phyloP scores from a whole-genome alignment of 1,140 invertebrate species.

The Argopecten irradians region DNA sequence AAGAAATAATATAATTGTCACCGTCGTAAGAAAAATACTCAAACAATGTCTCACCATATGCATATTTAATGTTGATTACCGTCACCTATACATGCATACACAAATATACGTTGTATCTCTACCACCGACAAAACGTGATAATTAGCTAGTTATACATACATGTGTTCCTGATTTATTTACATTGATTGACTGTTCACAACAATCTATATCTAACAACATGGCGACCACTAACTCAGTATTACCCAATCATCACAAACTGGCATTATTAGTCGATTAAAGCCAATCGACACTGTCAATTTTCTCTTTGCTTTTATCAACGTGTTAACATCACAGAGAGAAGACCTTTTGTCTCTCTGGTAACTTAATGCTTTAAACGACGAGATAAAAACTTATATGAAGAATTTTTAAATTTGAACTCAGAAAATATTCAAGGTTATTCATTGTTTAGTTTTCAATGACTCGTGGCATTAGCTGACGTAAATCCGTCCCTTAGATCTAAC shows the following conservation, averaged over 20 bases:
- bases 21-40: too few relatives aligned
- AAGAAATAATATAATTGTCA: too few relatives aligned
- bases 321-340: neutral
- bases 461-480: neutral
- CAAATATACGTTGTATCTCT: too few relatives aligned
- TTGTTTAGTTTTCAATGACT: slow-evolving; percentile 11
- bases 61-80: too few relatives aligned
- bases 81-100: too few relatives aligned
- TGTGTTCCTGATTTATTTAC: neutral
- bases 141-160: neutral
- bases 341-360: neutral
- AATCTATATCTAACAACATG: neutral
- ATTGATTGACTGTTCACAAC: neutral
- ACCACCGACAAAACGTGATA: too few relatives aligned
- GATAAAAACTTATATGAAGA: neutral
- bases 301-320: neutral
- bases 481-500: neutral
- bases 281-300: neutral
- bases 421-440: neutral
- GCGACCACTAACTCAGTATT: neutral
- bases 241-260: neutral
- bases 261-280: neutral
- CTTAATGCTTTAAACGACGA: neutral
- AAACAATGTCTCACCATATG: too few relatives aligned
- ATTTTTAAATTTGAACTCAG: slow-evolving; percentile 2